Conservation (phyloP, 2,797 vertebrate species). For the Coregonus ussuriensis region DNA sequence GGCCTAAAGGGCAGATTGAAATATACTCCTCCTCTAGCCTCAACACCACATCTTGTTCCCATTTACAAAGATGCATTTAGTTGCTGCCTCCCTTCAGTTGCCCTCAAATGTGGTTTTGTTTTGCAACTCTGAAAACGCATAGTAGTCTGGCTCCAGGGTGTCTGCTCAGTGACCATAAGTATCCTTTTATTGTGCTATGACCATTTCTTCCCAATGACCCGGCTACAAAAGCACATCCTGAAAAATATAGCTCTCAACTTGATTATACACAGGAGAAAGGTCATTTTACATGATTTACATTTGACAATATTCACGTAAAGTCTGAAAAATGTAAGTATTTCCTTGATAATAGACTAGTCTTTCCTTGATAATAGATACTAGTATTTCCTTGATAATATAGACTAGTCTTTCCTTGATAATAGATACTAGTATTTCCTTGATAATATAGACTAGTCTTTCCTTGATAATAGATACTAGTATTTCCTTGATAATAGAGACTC, state of each 20-base stretch:
- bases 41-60: slow-evolving; percentile 60
- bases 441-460: not conserved
- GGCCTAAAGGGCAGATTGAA: slow-evolving; percentile 27
- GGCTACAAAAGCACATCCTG: slow-evolving; percentile 42
- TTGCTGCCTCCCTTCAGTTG: slow-evolving; percentile 14
- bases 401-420: not conserved
- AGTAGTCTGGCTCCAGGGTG: slow-evolving; percentile 65
- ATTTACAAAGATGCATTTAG: slow-evolving; percentile 64
- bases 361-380: not conserved
- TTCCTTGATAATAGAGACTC: not conserved
- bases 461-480: not conserved
- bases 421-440: not conserved
- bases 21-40: not conserved
- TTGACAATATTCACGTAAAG: not conserved
- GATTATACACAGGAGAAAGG: too few species aligned
- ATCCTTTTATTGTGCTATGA: slow-evolving; percentile 69
- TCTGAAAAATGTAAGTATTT: not conserved
- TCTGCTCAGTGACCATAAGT: slow-evolving; percentile 65
- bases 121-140: slow-evolving; percentile 63
- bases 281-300: not conserved
- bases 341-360: not conserved
- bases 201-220: slow-evolving; percentile 52
- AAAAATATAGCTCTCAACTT: slow-evolving; percentile 23
- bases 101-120: slow-evolving; percentile 67
- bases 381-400: not conserved